Evolutionary conservation across 2,113 vertebrate genomes (phyloP).

Genomic region (Salvelinus alpinus): DNA sequence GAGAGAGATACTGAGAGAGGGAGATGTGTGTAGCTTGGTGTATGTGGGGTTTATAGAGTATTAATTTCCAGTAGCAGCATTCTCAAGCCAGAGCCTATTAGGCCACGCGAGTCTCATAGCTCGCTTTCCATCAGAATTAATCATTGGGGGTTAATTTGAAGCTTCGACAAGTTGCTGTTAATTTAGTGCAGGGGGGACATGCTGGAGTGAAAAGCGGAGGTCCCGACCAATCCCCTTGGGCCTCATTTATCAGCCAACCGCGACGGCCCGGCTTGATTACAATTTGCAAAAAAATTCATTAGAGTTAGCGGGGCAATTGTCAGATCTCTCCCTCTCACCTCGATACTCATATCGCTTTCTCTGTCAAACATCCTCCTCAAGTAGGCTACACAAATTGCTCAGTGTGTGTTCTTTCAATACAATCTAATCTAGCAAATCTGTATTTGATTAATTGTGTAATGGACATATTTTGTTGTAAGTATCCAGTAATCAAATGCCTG

Average conservation of each 20-base stretch:
- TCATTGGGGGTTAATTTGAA: constrained; percentile 94
- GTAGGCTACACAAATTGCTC: neutral
- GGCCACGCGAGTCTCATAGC: constrained; percentile 82
- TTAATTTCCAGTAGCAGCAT: constrained; percentile 82
- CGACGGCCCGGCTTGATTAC: constrained; percentile 92
- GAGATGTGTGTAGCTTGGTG: too few relatives aligned
- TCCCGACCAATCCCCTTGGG: constrained; percentile 82
- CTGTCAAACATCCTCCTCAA: neutral
- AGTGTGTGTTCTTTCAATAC: neutral
- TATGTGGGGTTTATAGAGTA: constrained; percentile 41
- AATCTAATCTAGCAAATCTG: neutral
- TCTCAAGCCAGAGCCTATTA: constrained; percentile 84
- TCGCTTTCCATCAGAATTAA: constrained; percentile 89
- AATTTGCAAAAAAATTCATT: constrained; percentile 97
- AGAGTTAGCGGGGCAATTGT: constrained; percentile 84
- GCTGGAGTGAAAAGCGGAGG: constrained; percentile 84
- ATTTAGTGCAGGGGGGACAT: constrained; percentile 88
- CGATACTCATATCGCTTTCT: neutral
- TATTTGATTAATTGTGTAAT: neutral
- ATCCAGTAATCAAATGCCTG: neutral
- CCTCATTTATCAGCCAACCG: constrained; percentile 91
- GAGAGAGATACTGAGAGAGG: too few relatives aligned
- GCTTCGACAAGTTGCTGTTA: constrained; percentile 95
- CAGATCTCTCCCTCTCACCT: constrained; percentile 58
- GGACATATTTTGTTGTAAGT: constrained; percentile 1